Conservation (phyloP, 2,113 vertebrate species). For the Panthera uncia region DNA sequence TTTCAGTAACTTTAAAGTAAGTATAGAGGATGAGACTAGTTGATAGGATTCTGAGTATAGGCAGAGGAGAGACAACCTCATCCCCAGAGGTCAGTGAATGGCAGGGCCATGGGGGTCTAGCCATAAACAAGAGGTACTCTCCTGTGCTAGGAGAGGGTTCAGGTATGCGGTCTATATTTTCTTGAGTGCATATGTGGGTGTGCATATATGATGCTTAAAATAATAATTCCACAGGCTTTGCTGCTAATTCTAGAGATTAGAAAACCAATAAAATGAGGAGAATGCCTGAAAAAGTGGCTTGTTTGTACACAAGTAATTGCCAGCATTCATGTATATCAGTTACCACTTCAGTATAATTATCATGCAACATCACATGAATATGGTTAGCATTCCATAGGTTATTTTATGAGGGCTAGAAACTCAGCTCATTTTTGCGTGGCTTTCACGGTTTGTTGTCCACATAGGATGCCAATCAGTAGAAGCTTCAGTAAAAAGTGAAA, state of each 20-base stretch:
- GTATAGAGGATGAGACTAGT: neutral
- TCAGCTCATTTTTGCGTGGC: neutral
- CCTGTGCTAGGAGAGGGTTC: neutral
- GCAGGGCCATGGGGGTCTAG: neutral
- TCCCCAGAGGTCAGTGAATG: neutral
- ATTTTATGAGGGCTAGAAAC: neutral
- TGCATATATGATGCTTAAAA: neutral
- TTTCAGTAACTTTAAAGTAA: neutral
- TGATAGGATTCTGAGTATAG: neutral
- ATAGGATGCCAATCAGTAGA: neutral
- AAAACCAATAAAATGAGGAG: neutral
- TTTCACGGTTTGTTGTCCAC: neutral
- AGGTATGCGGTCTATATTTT: neutral
- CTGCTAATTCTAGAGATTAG: neutral
- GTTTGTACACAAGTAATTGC: neutral
- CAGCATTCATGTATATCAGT: neutral
- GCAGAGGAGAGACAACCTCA: neutral
- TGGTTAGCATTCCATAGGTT: neutral
- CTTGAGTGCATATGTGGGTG: neutral
- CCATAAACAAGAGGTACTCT: neutral
- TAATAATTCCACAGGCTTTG: neutral
- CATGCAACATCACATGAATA: neutral
- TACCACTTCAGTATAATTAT: neutral
- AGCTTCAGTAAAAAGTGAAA: neutral
- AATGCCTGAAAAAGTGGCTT: neutral